These are phyloP conservation scores for Platynereis dumerilii DNA, from an alignment of 2,888 invertebrate genomes.

Conservation along the genomic window DNA sequence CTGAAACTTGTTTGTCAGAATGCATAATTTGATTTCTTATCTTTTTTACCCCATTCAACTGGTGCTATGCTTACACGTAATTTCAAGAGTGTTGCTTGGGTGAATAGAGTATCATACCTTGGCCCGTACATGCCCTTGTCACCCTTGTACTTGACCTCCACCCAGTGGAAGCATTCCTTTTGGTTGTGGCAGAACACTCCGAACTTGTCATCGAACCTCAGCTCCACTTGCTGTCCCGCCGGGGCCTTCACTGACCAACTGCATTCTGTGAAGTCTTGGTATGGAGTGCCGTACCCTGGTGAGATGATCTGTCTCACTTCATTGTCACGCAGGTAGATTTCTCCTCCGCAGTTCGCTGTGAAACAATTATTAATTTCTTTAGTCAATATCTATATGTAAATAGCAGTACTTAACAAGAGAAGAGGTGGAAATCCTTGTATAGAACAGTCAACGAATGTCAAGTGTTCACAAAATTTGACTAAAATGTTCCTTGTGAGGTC, in stretches of 20 bases:
- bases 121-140: conserved; percentile 22
- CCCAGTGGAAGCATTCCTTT: conserved; percentile 20
- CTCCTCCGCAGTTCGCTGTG: conserved; percentile 26
- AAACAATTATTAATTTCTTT: not conserved
- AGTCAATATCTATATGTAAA: too few relatives aligned
- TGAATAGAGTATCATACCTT: too few relatives aligned
- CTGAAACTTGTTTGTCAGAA: too few relatives aligned
- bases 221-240: not conserved
- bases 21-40: too few relatives aligned
- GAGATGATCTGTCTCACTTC: not conserved
- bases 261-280: conserved; percentile 32
- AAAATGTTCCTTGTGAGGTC: too few relatives aligned
- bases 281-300: conserved; percentile 33
- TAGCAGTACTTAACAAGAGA: too few relatives aligned
- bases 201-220: conserved; percentile 11
- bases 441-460: too few relatives aligned
- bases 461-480: too few relatives aligned
- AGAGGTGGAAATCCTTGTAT: too few relatives aligned
- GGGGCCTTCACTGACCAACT: conserved; percentile 29
- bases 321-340: conserved; percentile 6
- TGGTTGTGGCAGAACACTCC: conserved; percentile 18
- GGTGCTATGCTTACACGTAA: too few relatives aligned
- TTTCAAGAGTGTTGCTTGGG: too few relatives aligned
- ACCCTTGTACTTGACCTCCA: conserved; percentile 20
- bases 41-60: too few relatives aligned